Percentiles rank a stretch among this genome's conserved stretches.
These are phyloP conservation scores for Silurus aristotelis DNA, from an alignment of 2,797 vertebrate genomes.

Conservation along the genomic window DNA sequence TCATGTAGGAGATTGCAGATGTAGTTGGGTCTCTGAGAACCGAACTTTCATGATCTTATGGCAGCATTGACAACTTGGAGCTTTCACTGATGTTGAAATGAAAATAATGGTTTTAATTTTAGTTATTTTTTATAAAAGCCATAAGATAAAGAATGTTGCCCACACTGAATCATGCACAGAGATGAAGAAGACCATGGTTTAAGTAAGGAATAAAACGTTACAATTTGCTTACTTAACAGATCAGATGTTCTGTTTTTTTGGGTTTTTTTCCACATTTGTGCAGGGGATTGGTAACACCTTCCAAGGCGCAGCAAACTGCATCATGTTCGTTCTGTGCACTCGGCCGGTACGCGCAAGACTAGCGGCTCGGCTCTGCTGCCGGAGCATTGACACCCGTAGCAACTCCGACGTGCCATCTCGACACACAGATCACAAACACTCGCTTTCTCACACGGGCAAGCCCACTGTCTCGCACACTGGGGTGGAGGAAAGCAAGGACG, in stretches of 20 bases:
- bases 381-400: conserved; percentile 50
- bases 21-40: neutral
- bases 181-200: too few species aligned
- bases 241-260: neutral
- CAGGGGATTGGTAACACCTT: conserved; percentile 93
- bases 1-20: neutral
- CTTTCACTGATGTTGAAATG: too few species aligned
- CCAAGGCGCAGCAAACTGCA: conserved; percentile 95
- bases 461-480: conserved; percentile 9
- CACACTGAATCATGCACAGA: too few species aligned
- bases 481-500: conserved; percentile 59
- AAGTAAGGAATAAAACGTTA: neutral
- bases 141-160: too few species aligned
- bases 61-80: too few species aligned
- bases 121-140: too few species aligned
- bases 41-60: neutral
- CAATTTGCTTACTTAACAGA: neutral
- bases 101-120: too few species aligned
- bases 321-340: conserved; percentile 90
- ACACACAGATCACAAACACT: conserved; percentile 34
- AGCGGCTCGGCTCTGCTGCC: conserved; percentile 70
- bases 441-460: conserved; percentile 42
- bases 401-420: neutral
- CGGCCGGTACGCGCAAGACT: conserved; percentile 78
- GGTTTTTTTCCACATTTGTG: neutral